Conservation (phyloP, 2,113 vertebrate species). For the Perccottus glenii region DNA sequence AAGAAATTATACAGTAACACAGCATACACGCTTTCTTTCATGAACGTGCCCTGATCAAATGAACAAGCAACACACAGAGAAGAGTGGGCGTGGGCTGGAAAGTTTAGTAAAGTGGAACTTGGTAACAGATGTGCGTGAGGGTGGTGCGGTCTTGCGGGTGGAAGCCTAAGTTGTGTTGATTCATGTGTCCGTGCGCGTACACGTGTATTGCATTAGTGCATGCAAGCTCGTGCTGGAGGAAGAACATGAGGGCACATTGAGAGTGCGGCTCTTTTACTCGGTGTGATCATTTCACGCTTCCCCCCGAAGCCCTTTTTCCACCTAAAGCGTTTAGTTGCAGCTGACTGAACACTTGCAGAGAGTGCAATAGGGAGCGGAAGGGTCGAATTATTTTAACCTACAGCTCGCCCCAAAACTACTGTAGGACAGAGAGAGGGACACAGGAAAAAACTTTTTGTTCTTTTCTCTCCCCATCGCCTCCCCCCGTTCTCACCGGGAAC, state of each 20-base stretch:
- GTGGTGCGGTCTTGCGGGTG: conserved; percentile 81
- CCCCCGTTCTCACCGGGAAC: conserved; percentile 73
- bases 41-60: conserved; percentile 36
- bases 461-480: conserved; percentile 64
- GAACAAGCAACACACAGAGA: conserved; percentile 12
- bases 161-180: conserved; percentile 52
- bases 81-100: conserved; percentile 54
- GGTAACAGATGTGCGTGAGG: conserved; percentile 81
- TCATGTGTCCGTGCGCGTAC: conserved; percentile 20
- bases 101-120: conserved; percentile 77
- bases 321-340: conserved; percentile 99
- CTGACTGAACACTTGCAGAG: conserved; percentile 97
- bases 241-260: conserved; percentile 94
- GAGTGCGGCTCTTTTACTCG: conserved; percentile 90
- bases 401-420: conserved; percentile 82
- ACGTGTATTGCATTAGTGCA: conserved; percentile 25
- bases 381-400: conserved; percentile 96
- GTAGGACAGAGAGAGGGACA: conserved; percentile 58
- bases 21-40: conserved; percentile 7
- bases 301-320: conserved; percentile 96
- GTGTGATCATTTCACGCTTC: conserved; percentile 99
- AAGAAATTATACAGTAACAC: neutral
- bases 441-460: conserved; percentile 65
- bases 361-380: conserved; percentile 97
- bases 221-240: conserved; percentile 70